Percentiles rank a stretch among this genome's conserved stretches.
Evolutionary conservation across 2,888 invertebrate genomes (phyloP).

Genomic region (Sussaba pulchella): DNA sequence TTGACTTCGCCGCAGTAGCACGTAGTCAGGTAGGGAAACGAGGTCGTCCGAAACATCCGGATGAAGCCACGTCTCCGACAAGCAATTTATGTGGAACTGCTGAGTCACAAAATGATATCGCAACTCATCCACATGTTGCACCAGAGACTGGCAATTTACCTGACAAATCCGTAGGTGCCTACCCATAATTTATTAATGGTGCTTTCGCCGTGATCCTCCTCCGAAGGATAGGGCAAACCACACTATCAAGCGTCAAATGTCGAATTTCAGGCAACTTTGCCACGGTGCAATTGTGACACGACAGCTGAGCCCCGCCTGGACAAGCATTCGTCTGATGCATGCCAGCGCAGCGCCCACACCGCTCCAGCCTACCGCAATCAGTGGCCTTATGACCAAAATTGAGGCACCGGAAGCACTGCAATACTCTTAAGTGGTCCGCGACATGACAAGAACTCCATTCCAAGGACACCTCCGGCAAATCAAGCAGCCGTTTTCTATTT

Average conservation of each 20-base stretch:
- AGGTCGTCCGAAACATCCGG: background rate
- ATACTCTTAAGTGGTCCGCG: too few species aligned
- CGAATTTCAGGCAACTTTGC: background rate
- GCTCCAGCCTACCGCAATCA: too few species aligned
- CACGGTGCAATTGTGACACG: background rate
- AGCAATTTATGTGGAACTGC: background rate
- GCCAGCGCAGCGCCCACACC: too few species aligned
- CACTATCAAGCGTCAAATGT: background rate
- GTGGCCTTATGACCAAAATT: too few species aligned
- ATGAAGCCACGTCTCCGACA: background rate
- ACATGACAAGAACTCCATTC: too few species aligned
- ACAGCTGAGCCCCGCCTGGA: too few species aligned
- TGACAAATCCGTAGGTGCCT: background rate
- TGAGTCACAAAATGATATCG: background rate
- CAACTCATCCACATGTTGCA: background rate
- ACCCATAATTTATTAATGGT: background rate
- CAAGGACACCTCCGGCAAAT: too few species aligned
- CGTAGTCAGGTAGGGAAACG: background rate
- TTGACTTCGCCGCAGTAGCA: background rate
- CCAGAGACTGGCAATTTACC: background rate
- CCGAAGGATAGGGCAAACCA: background rate
- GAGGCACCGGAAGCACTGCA: too few species aligned
- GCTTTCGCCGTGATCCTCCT: background rate
- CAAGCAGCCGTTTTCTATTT: too few species aligned
- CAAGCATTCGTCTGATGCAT: too few species aligned